These are phyloP conservation scores for Todus mexicanus DNA, from an alignment of 2,797 vertebrate genomes.

Conservation along the genomic window DNA sequence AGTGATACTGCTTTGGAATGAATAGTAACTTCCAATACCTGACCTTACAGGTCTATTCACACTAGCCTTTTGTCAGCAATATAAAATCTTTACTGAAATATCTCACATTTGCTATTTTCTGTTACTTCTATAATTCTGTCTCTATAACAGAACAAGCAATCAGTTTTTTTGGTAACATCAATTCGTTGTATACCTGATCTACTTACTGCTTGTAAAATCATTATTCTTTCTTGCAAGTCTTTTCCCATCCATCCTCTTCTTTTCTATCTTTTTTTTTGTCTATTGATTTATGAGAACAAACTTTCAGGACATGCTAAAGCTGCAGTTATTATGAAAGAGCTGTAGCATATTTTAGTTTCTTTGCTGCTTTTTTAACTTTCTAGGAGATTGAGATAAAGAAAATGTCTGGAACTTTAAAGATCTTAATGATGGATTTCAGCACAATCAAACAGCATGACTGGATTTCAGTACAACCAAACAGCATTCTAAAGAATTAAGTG, in stretches of 20 bases:
- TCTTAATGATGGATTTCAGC: not conserved
- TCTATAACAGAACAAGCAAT: not conserved
- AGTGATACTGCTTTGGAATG: not conserved
- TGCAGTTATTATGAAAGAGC: not conserved
- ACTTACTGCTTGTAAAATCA: not conserved
- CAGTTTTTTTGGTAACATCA: not conserved
- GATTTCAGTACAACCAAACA: not conserved
- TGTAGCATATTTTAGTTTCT: not conserved
- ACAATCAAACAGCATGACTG: not conserved
- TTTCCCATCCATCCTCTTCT: not conserved
- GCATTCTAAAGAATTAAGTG: not conserved
- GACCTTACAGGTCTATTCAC: not conserved
- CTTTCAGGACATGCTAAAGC: not conserved
- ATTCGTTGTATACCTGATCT: not conserved
- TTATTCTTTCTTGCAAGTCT: not conserved
- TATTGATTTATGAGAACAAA: not conserved
- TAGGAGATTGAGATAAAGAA: not conserved
- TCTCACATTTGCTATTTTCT: not conserved
- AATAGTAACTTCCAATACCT: not conserved
- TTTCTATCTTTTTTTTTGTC: not conserved
- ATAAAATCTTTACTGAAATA: not conserved
- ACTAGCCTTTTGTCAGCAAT: not conserved
- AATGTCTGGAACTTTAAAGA: not conserved
- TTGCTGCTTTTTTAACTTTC: not conserved
- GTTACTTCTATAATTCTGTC: not conserved